These are phyloP conservation scores for Cochlearius cochlearius DNA, from an alignment of 2,113 vertebrate species.

Conservation along the genomic window DNA sequence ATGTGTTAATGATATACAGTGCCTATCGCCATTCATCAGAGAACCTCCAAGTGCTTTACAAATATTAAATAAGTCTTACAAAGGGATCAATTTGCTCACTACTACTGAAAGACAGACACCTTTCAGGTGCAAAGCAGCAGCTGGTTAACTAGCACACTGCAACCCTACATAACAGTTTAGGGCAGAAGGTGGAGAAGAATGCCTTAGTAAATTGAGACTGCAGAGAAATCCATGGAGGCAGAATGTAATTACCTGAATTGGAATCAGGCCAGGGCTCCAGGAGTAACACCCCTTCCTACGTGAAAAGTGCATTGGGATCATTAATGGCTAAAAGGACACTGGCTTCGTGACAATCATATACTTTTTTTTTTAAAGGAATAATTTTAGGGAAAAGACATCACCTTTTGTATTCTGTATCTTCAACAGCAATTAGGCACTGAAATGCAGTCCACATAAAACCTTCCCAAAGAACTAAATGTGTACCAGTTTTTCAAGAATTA, in stretches of 20 bases:
- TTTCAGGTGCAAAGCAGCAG: constrained; percentile 32
- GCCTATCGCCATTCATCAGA: background rate
- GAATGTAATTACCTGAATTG: constrained; percentile 30
- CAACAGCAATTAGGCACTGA: background rate
- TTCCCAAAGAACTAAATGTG: background rate
- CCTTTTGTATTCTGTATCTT: background rate
- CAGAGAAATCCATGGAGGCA: background rate
- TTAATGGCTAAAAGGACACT: background rate
- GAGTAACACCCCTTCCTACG: background rate
- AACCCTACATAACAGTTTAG: background rate
- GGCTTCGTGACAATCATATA: background rate
- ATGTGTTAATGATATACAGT: background rate
- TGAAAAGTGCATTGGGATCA: background rate
- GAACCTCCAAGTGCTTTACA: background rate
- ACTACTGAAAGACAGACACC: background rate
- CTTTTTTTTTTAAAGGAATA: background rate
- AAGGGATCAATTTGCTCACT: background rate
- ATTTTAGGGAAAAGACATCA: background rate
- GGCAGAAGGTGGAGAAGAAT: constrained; percentile 34
- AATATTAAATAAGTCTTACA: background rate
- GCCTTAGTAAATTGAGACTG: background rate
- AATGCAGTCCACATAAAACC: background rate
- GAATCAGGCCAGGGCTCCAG: background rate
- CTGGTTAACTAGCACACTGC: constrained; percentile 44
- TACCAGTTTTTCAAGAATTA: background rate